phyloP scores from a whole-genome alignment of 2,797 vertebrate genomes.

The Agapornis canus region DNA sequence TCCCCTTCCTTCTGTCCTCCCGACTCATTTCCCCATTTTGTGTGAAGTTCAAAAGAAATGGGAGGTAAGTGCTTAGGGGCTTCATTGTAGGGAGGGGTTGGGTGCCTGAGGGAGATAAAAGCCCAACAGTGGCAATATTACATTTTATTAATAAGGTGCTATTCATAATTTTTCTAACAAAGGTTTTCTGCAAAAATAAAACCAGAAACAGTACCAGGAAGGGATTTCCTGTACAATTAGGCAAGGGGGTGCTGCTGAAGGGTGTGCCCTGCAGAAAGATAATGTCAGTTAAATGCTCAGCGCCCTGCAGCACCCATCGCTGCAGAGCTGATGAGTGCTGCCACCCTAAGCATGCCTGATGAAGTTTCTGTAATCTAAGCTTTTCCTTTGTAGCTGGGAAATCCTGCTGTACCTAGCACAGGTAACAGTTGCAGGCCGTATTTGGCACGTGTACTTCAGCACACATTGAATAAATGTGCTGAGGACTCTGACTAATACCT shows the following conservation, averaged over 20 bases:
- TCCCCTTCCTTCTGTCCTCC: constrained; percentile 25
- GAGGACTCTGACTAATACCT: background rate
- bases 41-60: background rate
- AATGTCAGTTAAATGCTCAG: background rate
- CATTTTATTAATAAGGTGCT: background rate
- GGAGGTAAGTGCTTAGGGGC: background rate
- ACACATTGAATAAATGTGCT: background rate
- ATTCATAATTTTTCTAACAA: background rate
- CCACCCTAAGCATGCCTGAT: background rate
- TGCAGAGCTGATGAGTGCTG: background rate
- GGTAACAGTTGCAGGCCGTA: rapidly evolving
- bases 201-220: background rate
- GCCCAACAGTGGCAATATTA: background rate
- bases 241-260: background rate
- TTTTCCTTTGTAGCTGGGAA: background rate
- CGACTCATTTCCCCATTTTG: constrained; percentile 37
- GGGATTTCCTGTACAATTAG: constrained; percentile 10
- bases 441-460: background rate
- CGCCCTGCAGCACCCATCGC: background rate
- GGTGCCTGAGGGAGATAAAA: background rate
- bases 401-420: rapidly evolving
- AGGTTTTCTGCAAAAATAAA: background rate
- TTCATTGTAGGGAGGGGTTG: background rate
- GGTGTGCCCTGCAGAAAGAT: background rate
- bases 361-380: background rate